Base-by-base conservation (phyloP, 2,113 vertebrate species). In the Lampris incognitus region DNA sequence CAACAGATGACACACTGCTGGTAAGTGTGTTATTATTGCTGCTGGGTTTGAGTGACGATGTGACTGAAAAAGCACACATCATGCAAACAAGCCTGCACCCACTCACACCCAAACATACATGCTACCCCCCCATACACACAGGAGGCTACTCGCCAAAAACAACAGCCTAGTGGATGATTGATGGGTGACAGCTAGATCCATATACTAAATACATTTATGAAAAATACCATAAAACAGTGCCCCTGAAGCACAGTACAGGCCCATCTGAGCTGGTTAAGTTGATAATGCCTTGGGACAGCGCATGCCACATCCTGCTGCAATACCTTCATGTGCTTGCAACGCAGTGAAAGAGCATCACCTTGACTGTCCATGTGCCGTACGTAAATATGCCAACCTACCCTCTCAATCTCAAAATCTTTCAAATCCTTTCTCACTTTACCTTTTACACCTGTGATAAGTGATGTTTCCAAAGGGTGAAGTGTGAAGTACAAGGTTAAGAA, bases 1-100 rank as follows among this genome's bases (percentile, higher is more conserved):
- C 64, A 48, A 74, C 40, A 84, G 81, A 72, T 65, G 76, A 69
- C 76, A 85, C 69, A 44, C 60, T 83, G 83, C 68, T 72, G 77
- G 7, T 66, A 76, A 74, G 61, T 11, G 7, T 63, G 41, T 52
- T 63, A 61, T 79, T 74, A 69, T 64, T 82, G 74, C 81, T 48
- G 52, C 50, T 36, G 7, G 38, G 13, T 85, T 78, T 84, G 79
- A 88, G 46, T 89, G 83, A 78, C 76, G 56, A 63, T 59, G 60
- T 58, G 63, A 82, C 55, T 80, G 51, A 54, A 69, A 57, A 24
- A 52, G 76, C 57, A 56, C 48, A 54, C 48, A 59, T 50, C 24
- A 11, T 24, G 2, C 57, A 48, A 24, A 58, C 60, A 50, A 46
- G 52, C 39, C 58, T 38, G 24, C 54, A 49, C 49, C 65, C 48